Conservation (phyloP, 2,797 vertebrate species). For the Morus bassanus region DNA sequence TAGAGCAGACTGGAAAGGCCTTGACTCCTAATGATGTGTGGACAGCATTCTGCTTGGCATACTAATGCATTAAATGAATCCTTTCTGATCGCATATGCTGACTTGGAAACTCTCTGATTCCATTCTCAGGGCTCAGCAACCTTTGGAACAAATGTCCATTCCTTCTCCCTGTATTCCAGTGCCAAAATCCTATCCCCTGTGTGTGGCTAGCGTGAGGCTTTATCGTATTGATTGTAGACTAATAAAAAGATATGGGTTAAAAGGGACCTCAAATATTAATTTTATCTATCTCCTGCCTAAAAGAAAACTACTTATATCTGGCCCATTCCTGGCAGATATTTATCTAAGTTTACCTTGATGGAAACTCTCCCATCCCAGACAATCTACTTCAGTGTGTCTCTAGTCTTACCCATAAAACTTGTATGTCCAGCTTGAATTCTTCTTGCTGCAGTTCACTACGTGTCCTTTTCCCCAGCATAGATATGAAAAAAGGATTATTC, state of each 20-base stretch:
- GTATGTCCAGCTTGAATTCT: neutral
- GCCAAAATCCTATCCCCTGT: neutral
- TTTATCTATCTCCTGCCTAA: neutral
- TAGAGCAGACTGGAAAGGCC: neutral
- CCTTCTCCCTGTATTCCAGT: neutral
- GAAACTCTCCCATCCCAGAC: neutral
- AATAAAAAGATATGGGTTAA: neutral
- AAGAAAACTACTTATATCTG: neutral
- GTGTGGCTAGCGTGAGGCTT: neutral
- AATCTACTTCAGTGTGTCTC: neutral
- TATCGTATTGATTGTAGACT: neutral
- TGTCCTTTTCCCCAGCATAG: neutral
- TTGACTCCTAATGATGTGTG: neutral
- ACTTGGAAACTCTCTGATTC: neutral
- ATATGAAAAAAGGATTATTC: neutral
- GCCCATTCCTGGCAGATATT: neutral
- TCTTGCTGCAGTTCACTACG: neutral
- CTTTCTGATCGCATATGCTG: neutral
- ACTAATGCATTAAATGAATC: neutral
- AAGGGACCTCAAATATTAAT: neutral
- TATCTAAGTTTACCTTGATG: neutral
- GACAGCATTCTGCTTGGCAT: constrained; percentile 2
- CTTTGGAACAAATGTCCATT: neutral
- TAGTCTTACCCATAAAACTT: neutral
- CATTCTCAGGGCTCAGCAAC: neutral